Evolutionary conservation across 2,113 vertebrate species (phyloP), one percentile per base, ranked within the genome.

Genomic region (Acanthisitta chloris): DNA sequence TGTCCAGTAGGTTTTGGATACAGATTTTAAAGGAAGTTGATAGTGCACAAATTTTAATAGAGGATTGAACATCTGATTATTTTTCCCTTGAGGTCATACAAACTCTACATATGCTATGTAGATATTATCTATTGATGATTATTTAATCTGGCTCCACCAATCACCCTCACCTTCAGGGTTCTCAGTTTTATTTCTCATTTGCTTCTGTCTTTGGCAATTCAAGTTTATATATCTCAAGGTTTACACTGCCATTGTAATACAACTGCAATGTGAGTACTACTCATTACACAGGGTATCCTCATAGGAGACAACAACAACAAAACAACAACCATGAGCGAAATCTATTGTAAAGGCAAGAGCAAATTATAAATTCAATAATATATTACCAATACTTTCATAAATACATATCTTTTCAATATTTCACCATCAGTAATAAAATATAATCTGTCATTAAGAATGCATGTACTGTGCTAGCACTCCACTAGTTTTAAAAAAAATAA

Each of bases 401-500:
- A 80, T 66, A 93, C n/a, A 4, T 78, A 13, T 21, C 8, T 51
- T 87, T 87, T 71, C 40, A 81, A 17, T 83, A 85, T 84, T 79
- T 87, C 31, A 74, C 24, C 54, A 62, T 55, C 43, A 74, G 11
- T 89, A 88, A 81, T 87, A 88, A 95, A 94, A 88, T 92, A 89
- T 78, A 82, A 90, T 74, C 52, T 94, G 18, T 40, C 38, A 42
- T 76, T 65, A 67, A 46, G 74, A 94, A 73, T 40, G 33, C 49
- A 88, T 55, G 8, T 49, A 67, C 38, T 71, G 26, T 61, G 48
- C 29, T 51, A 92, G 43, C 19, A 57, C 45, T 84, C 43, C 34
- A 26, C 43, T 42, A 65, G 10, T 71, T 81, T 9, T 8, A 73
- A 71, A 83, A 51, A 77, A 73, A 19, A 7, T 21, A 55, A 29